Evolutionary conservation across 2,888 invertebrate genomes (phyloP), one percentile per base, ranked within the genome.

Genomic region (Tipula unca): DNA sequence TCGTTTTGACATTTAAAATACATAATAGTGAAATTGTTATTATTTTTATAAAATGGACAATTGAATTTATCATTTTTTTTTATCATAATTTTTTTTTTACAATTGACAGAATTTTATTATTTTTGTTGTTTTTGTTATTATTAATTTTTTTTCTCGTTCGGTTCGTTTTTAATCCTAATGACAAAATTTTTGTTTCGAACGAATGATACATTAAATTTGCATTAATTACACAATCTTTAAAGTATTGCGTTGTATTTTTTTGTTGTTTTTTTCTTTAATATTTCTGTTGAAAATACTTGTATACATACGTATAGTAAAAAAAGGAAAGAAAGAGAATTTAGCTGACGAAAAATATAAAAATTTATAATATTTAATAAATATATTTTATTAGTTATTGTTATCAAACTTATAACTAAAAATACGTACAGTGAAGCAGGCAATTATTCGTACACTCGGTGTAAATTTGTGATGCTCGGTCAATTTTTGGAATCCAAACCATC

Each of bases 201-300:
- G 25, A 69, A 69, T 69, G 69, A 69, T 69, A 69, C 69, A 69
- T 69, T 69, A 69, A 69, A 69, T 69, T 69, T 69, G 69, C 83
- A 32, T 83, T 32, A 83, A 83, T 83, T 83, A 83, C 35, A 83
- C 83, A 83, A 83, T 83, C 32, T 83, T 83, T 6, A 32, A n/a
- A 35, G 83, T 83, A 83, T 83, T 83, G 83, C 83, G 83, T 83
- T 83, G n/a, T 83, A 83, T 82, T 29, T 82, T n/a, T 82, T 82
- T 29, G 48, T 32, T 32, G n/a, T n/a, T 29, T 82, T 82, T 82
- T 82, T 25, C 2, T 82, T 3, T 82, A 42, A 5, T 42, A 42
- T n/a, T 69, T 69, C 69, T 69, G 10, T 69, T 25, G 10, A 69
- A 69, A 10, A 25, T 69, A 69, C 25, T 54, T 3, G 69, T 69